Percentiles rank a stretch among this genome's conserved stretches.
Evolutionary conservation across 23 tunicate genomes (phyloP).

Genomic region (Trididemnum miniatum): DNA sequence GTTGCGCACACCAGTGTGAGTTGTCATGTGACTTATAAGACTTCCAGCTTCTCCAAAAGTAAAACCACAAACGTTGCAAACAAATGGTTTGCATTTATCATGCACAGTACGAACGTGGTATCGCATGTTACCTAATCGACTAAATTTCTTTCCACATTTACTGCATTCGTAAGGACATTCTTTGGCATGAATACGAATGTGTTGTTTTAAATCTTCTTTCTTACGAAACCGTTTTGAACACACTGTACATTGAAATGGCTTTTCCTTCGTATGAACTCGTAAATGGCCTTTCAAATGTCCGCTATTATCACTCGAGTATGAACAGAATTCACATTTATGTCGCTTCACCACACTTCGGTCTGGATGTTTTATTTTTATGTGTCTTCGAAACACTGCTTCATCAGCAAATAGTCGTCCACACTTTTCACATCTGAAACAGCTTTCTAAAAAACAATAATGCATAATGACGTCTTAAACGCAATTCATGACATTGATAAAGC

Average conservation of each 20-base stretch:
- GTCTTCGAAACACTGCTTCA: slow-evolving; percentile 11
- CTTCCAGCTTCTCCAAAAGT: too few species aligned
- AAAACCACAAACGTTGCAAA: slow-evolving; percentile 51
- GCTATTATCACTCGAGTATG: slow-evolving; percentile 23
- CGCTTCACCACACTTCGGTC: slow-evolving; percentile 36
- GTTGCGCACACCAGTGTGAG: slow-evolving; percentile 48
- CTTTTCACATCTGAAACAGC: slow-evolving; percentile 10
- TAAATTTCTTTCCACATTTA: slow-evolving; percentile 53
- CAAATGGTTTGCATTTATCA: slow-evolving; percentile 29
- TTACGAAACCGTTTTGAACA: slow-evolving; percentile 39
- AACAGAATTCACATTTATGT: slow-evolving; percentile 39
- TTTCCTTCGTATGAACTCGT: slow-evolving; percentile 31
- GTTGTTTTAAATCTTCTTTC: slow-evolving; percentile 8
- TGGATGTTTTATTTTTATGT: slow-evolving; percentile 28
- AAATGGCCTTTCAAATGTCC: slow-evolving; percentile 23
- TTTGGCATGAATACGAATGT: slow-evolving; percentile 47
- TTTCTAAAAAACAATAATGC: slow-evolving; percentile 26
- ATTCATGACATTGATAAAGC: too few species aligned
- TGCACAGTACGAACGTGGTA: slow-evolving; percentile 49
- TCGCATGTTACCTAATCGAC: slow-evolving; percentile 10
- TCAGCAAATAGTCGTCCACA: slow-evolving; percentile 30
- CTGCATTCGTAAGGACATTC: slow-evolving; percentile 27
- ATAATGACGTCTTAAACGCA: too few species aligned
- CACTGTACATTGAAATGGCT: slow-evolving; percentile 35
- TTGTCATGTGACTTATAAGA: slow-evolving; percentile 30